A percentile compares a stretch with the other conserved stretches of the same genome.
Evolutionary conservation across 2,113 vertebrate genomes (phyloP).

Genomic region (Dinomys branickii): DNA sequence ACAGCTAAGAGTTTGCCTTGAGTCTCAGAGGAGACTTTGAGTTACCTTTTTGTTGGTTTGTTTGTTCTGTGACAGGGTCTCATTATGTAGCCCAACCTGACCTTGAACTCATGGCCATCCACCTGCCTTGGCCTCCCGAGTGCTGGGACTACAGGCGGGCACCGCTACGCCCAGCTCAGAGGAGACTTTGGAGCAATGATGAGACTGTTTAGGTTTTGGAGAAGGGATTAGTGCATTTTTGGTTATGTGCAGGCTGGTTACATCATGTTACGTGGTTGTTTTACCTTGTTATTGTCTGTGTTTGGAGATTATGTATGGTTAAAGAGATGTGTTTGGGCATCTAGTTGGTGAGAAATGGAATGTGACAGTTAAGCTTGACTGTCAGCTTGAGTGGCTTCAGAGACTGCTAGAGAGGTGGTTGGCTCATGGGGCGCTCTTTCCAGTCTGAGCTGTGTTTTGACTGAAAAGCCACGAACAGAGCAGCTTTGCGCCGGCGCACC

Average conservation of each 20-base stretch:
- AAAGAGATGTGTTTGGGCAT: neutral
- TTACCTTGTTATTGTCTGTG: neutral
- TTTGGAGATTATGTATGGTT: neutral
- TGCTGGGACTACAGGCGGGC: neutral
- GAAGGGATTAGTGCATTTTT: neutral
- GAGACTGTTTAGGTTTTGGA: neutral
- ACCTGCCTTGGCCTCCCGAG: neutral
- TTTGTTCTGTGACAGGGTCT: neutral
- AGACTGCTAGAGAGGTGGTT: neutral
- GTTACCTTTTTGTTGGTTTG: neutral
- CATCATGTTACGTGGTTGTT: neutral
- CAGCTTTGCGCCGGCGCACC: neutral
- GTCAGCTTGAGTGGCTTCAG: neutral
- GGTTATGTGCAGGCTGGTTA: neutral
- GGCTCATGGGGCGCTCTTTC: neutral
- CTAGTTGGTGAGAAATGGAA: neutral
- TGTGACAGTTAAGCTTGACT: neutral
- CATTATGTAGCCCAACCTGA: neutral
- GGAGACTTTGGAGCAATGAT: neutral
- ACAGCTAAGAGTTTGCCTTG: neutral
- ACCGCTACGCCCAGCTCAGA: neutral
- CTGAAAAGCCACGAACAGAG: neutral
- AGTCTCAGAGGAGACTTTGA: neutral
- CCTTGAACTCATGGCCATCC: neutral
- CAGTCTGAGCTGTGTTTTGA: neutral